Conservation (phyloP, 2,888 invertebrate genomes). For the Hydropsyche betteni region DNA sequence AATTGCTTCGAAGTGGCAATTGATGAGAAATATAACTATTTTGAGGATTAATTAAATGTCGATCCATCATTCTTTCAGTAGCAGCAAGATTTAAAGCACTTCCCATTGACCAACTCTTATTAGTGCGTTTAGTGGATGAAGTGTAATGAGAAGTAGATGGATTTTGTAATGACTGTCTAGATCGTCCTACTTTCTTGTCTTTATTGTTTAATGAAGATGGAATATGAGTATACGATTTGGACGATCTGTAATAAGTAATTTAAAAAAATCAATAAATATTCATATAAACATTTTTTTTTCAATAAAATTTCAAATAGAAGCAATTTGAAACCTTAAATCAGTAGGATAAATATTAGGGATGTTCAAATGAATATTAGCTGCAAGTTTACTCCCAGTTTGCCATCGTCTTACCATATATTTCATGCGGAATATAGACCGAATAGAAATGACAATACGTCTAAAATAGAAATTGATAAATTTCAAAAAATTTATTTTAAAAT, state of each 20-base stretch:
- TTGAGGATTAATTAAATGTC: conserved; percentile 25
- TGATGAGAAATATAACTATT: background rate
- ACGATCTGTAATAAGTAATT: conserved; percentile 35
- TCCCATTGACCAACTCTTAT: conserved; percentile 45
- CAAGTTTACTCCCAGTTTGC: conserved; percentile 69
- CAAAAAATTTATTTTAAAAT: conserved; percentile 11
- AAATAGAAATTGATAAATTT: conserved; percentile 46
- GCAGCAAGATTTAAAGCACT: conserved; percentile 28
- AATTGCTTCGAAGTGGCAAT: conserved; percentile 24
- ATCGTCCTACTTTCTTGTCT: conserved; percentile 37
- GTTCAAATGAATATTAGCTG: conserved; percentile 58
- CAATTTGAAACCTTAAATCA: conserved; percentile 43
- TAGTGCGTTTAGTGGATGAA: conserved; percentile 34
- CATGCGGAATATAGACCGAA: conserved; percentile 72
- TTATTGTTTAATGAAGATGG: conserved; percentile 32
- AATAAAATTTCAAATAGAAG: background rate
- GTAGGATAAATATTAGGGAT: conserved; percentile 48
- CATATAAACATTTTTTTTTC: background rate
- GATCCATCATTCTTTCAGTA: conserved; percentile 22
- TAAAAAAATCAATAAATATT: background rate
- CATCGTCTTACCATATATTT: conserved; percentile 72
- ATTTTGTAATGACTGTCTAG: conserved; percentile 43
- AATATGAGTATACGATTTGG: conserved; percentile 50
- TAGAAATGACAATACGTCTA: conserved; percentile 66
- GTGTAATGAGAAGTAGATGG: conserved; percentile 35